These are phyloP conservation scores for Odiellus spinosus DNA, from an alignment of 2,888 invertebrate genomes.

Conservation along the genomic window DNA sequence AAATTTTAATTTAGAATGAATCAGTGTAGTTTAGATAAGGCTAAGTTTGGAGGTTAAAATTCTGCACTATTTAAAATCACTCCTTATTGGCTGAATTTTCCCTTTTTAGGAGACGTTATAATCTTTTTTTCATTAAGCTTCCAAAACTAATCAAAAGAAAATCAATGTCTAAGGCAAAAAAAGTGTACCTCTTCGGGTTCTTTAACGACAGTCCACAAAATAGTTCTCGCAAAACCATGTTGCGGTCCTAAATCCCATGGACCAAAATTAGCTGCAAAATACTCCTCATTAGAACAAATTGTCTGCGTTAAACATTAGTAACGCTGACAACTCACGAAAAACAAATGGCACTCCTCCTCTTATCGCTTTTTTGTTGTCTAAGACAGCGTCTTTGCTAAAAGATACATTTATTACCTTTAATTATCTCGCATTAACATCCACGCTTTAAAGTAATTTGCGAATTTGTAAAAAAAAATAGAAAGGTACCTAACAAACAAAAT, in stretches of 20 bases:
- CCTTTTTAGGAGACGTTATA: too few relatives aligned
- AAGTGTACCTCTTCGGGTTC: neutral
- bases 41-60: too few relatives aligned
- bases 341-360: constrained; percentile 92
- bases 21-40: too few relatives aligned
- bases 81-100: too few relatives aligned
- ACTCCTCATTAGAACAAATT: too few relatives aligned
- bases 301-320: too few relatives aligned
- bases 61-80: too few relatives aligned
- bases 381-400: constrained; percentile 75
- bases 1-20: too few relatives aligned
- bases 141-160: too few relatives aligned
- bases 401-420: constrained; percentile 1
- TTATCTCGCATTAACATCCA: too few relatives aligned
- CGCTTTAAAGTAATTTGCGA: neutral
- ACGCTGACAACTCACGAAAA: constrained; percentile 88
- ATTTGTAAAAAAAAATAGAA: neutral
- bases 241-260: constrained; percentile 88
- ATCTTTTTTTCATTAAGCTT: too few relatives aligned
- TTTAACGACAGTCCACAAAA: constrained; percentile 68
- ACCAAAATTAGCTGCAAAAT: constrained; percentile 69
- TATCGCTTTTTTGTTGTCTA: constrained; percentile 90
- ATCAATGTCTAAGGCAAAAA: too few relatives aligned
- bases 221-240: constrained; percentile 87
- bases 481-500: constrained; percentile 86